These are phyloP conservation scores for Pemphigus obesinymphae DNA, from an alignment of 1,140 invertebrate species.

Conservation along the genomic window DNA sequence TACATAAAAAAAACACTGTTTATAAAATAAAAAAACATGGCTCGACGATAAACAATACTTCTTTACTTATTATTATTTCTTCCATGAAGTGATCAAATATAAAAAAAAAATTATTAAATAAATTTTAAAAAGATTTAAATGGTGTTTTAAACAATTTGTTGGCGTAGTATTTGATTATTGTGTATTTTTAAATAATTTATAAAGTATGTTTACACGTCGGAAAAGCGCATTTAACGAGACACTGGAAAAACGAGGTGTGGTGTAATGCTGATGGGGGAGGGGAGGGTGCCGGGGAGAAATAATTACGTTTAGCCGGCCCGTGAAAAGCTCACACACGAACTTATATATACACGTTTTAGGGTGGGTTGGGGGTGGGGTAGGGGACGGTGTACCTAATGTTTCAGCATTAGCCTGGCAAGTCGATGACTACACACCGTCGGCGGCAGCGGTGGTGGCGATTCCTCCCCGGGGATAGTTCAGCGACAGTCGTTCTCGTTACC, in stretches of 20 bases:
- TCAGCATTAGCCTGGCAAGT: conserved; percentile 17
- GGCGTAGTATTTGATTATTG: no score
- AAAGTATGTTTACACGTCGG: no score
- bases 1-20: no score
- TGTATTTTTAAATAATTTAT: no score
- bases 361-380: not conserved
- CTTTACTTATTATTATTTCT: no score
- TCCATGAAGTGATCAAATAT: no score
- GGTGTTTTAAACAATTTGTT: no score
- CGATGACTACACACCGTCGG: conserved; percentile 23
- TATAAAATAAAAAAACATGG: no score
- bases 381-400: conserved; percentile 11
- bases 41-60: no score
- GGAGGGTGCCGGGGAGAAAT: not conserved
- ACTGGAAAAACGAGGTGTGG: not conserved
- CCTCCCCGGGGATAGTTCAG: conserved; percentile 35
- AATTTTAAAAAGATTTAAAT: no score
- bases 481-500: conserved; percentile 19
- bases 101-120: no score
- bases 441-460: no score
- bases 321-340: not conserved
- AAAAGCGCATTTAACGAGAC: not conserved
- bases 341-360: not conserved
- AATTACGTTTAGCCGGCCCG: conserved; percentile 12
- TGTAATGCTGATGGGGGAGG: not conserved